Percentiles rank a stretch among this genome's conserved stretches.
Evolutionary conservation across 2,888 invertebrate species (phyloP).

Genomic region (Xestia ashworthii): DNA sequence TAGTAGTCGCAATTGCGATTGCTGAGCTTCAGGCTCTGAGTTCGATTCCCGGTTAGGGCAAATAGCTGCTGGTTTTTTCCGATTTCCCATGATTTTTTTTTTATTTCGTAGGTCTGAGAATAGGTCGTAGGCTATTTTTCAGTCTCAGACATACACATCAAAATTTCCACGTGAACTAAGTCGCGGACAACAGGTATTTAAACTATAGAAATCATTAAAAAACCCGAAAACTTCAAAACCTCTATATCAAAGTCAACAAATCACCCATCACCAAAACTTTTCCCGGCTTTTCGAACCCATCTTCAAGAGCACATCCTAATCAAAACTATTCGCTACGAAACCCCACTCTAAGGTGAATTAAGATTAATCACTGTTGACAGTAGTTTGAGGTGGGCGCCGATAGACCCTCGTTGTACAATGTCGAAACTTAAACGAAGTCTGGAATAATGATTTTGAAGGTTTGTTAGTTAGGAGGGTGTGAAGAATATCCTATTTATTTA

Average conservation of each 20-base stretch:
- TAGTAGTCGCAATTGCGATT: no score
- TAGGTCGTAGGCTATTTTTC: no score
- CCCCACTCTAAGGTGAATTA: constrained; percentile 71
- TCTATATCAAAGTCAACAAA: not conserved
- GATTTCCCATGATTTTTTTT: no score
- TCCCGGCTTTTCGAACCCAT: constrained; percentile 45
- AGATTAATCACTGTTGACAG: constrained; percentile 77
- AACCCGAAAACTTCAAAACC: not conserved
- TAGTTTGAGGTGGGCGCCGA: constrained; percentile 69
- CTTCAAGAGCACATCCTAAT: constrained; percentile 65
- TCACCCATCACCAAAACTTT: constrained; percentile 33
- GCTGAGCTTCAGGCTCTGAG: no score
- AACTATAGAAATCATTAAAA: no score
- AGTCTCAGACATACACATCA: no score
- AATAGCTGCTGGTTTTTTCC: no score
- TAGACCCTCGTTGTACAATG: constrained; percentile 60
- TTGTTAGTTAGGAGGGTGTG: constrained; percentile 45
- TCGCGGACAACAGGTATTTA: no score
- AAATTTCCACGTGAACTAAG: not conserved
- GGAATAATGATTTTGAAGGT: constrained; percentile 63
- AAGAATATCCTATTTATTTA: constrained; percentile 36
- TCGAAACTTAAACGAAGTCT: constrained; percentile 68
- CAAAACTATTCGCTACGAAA: constrained; percentile 62
- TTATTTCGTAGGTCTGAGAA: no score
- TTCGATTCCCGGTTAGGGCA: no score